phyloP scores from a whole-genome alignment of 1,140 invertebrate species.

The Hydropsyche tenuis region DNA sequence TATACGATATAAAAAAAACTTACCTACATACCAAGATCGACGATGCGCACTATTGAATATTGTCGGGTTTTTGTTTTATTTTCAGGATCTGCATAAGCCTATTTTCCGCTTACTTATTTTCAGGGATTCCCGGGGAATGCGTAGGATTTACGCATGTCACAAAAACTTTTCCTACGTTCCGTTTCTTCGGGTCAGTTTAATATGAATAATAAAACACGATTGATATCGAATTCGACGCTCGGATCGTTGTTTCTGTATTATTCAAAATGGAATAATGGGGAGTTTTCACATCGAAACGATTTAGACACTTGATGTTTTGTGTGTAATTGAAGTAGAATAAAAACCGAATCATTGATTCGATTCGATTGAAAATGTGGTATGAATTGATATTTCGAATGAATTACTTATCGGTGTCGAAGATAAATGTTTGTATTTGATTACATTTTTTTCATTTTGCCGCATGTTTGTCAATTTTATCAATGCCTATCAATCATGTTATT shows the following conservation, averaged over 20 bases:
- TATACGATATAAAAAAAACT: not conserved
- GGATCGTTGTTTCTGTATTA: not conserved
- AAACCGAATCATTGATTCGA: no score
- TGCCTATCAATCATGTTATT: no score
- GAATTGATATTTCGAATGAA: no score
- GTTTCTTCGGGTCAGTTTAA: not conserved
- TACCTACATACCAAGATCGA: not conserved
- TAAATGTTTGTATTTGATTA: no score
- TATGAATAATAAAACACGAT: constrained; percentile 11
- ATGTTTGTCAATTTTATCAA: no score
- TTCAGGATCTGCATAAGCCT: constrained; percentile 24
- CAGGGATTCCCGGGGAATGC: constrained; percentile 13
- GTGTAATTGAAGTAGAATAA: no score
- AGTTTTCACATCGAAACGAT: no score
- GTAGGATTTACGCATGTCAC: constrained; percentile 21
- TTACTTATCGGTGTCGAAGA: no score
- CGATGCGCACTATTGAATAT: constrained; percentile 7
- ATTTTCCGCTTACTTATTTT: constrained; percentile 32
- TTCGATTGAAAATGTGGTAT: no score
- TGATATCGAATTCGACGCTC: not conserved
- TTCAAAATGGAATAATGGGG: no score
- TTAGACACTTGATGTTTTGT: no score
- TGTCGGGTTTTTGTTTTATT: constrained; percentile 19
- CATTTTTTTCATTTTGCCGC: no score
- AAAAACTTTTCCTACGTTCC: not conserved